phyloP scores from a whole-genome alignment of 2,113 vertebrate species.

The Gnathochromis pfefferi region DNA sequence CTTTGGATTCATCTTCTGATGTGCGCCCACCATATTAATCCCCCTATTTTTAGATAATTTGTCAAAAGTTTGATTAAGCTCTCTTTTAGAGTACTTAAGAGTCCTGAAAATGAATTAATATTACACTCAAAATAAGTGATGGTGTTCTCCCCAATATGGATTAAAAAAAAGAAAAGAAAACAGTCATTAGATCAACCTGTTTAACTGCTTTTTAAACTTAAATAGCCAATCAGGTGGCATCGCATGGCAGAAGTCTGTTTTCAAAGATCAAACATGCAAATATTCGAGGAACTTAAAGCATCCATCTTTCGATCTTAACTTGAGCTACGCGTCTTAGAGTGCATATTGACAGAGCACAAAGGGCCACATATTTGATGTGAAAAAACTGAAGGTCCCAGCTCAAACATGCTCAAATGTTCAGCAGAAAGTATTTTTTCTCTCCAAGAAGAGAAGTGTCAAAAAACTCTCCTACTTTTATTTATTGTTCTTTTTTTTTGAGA shows the following conservation, averaged over 20 bases:
- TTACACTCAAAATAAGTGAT: background rate
- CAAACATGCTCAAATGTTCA: background rate
- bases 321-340: background rate
- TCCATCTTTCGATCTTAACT: background rate
- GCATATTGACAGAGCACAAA: background rate
- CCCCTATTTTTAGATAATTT: background rate
- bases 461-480: background rate
- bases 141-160: background rate
- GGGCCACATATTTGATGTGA: background rate
- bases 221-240: background rate
- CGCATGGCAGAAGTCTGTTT: background rate
- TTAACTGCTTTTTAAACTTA: background rate
- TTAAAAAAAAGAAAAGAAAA: background rate
- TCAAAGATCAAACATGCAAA: background rate
- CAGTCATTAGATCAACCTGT: background rate
- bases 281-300: background rate
- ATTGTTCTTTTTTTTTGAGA: accelerated
- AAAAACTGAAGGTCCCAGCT: background rate
- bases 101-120: background rate
- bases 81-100: background rate
- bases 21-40: background rate
- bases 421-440: background rate
- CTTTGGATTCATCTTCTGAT: background rate
- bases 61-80: background rate
- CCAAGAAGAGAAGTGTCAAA: background rate